A percentile compares a stretch with the other conserved stretches of the same genome.
Conservation (phyloP, 1,140 invertebrate genomes). For the Euura lappo region DNA sequence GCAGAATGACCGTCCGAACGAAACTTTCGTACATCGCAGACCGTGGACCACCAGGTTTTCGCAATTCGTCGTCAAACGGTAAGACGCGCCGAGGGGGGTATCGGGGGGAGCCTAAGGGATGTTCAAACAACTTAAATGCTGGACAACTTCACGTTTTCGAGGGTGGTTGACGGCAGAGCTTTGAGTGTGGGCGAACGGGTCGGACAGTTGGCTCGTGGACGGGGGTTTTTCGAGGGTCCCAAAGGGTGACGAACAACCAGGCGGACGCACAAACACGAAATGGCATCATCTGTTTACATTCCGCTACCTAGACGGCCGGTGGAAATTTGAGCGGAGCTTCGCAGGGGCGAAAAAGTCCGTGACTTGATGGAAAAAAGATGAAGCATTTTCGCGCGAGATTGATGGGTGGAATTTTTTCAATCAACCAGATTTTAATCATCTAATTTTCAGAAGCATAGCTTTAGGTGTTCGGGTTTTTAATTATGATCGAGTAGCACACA, state of each 20-base stretch:
- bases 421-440: no score
- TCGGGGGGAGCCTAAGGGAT: constrained; percentile 17
- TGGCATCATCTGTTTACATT: constrained; percentile 9
- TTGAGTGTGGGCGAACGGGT: constrained; percentile 5
- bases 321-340: background rate
- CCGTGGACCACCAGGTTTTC: background rate
- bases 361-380: no score
- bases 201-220: constrained; percentile 24
- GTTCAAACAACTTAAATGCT: constrained; percentile 36
- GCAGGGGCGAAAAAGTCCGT: no score
- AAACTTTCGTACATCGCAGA: background rate
- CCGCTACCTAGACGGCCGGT: background rate
- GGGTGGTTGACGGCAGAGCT: background rate
- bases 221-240: constrained; percentile 27
- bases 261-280: background rate
- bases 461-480: no score
- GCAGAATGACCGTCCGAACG: constrained; percentile 2
- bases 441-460: no score
- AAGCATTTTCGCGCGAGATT: no score
- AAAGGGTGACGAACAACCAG: background rate
- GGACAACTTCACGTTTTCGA: constrained; percentile 3
- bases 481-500: no score
- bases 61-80: background rate
- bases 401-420: no score
- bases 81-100: constrained; percentile 15